A percentile compares a stretch with the other conserved stretches of the same genome.
Evolutionary conservation across 2,888 invertebrate species (phyloP).

Genomic region (Anticlea derivata): DNA sequence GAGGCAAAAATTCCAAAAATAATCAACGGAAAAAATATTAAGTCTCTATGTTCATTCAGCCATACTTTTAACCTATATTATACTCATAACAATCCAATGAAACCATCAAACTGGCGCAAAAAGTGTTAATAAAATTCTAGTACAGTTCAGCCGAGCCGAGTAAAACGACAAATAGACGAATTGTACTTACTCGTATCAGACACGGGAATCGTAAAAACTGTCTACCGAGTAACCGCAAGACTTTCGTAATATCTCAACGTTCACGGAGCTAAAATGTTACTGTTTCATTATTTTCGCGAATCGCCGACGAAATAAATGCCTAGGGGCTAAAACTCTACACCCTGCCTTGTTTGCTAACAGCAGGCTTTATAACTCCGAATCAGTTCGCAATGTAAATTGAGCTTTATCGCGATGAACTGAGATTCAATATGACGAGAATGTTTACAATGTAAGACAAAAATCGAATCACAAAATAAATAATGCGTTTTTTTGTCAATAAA

Average conservation of each 20-base stretch:
- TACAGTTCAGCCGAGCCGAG: not conserved
- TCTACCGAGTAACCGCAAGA: slow-evolving; percentile 1
- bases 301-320: slow-evolving; percentile 39
- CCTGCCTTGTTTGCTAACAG: slow-evolving; percentile 2
- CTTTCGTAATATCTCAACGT: slow-evolving; percentile 10
- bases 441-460: too few relatives aligned
- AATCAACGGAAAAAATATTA: too few relatives aligned
- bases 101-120: not conserved
- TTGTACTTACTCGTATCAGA: slow-evolving; percentile 3
- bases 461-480: too few relatives aligned
- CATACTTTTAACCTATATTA: not conserved
- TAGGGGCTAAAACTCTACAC: slow-evolving; percentile 3
- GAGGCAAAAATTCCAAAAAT: too few relatives aligned
- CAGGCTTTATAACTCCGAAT: slow-evolving; percentile 21
- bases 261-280: slow-evolving; percentile 7
- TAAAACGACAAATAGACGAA: not conserved
- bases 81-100: not conserved
- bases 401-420: not conserved
- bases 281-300: slow-evolving; percentile 48
- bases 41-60: not conserved
- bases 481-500: too few relatives aligned
- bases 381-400: not conserved
- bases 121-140: too few relatives aligned
- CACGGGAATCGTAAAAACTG: slow-evolving; percentile 5
- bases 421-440: not conserved